A percentile compares a stretch with the other conserved stretches of the same genome.
phyloP scores from a whole-genome alignment of 2,888 invertebrate genomes.

The Lasioglossum oenotherae region DNA sequence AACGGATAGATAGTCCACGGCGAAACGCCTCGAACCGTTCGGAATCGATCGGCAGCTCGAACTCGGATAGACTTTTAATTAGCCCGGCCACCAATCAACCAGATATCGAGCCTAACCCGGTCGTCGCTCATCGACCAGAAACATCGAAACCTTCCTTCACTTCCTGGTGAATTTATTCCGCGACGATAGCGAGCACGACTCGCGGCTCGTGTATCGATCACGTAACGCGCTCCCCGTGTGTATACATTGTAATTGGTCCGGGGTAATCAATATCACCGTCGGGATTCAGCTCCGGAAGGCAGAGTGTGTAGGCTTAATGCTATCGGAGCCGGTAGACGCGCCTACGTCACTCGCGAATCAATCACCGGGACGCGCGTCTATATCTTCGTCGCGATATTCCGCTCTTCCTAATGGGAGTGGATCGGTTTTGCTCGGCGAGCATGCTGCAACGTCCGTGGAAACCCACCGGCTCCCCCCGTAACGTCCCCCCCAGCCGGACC shows the following conservation, averaged over 20 bases:
- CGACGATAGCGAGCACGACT: constrained; percentile 45
- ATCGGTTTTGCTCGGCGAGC: neutral
- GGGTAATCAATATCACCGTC: constrained; percentile 55
- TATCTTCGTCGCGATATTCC: constrained; percentile 36
- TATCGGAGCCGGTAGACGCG: constrained; percentile 43
- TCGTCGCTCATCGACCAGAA: constrained; percentile 10
- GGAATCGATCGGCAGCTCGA: constrained; percentile 1
- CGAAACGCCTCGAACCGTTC: constrained; percentile 38
- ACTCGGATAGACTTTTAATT: constrained; percentile 60
- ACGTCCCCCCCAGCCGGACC: neutral
- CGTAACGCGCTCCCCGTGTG: constrained; percentile 43
- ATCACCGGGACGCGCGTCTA: constrained; percentile 40
- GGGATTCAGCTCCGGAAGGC: constrained; percentile 44
- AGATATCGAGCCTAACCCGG: constrained; percentile 5
- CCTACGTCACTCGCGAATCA: constrained; percentile 42
- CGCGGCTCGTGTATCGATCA: constrained; percentile 44
- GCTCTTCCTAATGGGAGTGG: constrained; percentile 12
- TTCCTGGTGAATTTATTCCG: constrained; percentile 50
- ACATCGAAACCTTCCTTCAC: constrained; percentile 24
- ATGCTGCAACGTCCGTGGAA: neutral
- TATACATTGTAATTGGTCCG: constrained; percentile 58
- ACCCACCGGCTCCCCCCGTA: neutral
- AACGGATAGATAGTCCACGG: constrained; percentile 58
- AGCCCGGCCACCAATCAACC: constrained; percentile 43
- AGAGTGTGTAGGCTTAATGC: constrained; percentile 30